These are phyloP conservation scores for Onchidella celtica DNA, from an alignment of 2,888 invertebrate species.

Conservation along the genomic window DNA sequence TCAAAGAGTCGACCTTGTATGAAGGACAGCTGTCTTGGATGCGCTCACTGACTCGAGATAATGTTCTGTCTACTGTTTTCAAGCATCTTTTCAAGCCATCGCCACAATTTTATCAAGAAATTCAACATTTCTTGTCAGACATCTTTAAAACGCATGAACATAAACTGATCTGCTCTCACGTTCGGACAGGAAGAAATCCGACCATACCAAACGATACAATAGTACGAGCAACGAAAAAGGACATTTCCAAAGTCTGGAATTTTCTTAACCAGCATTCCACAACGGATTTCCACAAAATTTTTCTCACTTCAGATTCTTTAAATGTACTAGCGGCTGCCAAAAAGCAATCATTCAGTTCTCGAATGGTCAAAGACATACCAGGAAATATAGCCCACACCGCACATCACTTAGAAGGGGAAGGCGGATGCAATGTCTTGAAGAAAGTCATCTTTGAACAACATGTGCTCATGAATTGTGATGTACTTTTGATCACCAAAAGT, in stretches of 20 bases:
- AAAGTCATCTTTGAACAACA: constrained; percentile 31
- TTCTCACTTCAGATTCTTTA: constrained; percentile 16
- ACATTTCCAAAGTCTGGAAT: constrained; percentile 20
- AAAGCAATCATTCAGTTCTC: neutral
- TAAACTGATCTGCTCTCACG: constrained; percentile 30
- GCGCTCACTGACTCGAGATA: constrained; percentile 13
- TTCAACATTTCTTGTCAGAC: neutral
- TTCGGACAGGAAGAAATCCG: constrained; percentile 33
- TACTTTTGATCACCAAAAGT: constrained; percentile 29
- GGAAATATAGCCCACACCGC: constrained; percentile 16
- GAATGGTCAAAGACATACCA: neutral
- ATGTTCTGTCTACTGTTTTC: neutral
- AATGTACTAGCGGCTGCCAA: neutral
- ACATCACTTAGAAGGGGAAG: no score
- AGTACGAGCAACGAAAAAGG: neutral
- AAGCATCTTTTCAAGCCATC: constrained; percentile 15
- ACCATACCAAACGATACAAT: neutral
- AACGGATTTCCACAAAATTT: constrained; percentile 4
- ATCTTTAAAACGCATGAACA: neutral
- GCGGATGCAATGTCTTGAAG: neutral
- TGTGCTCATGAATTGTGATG: constrained; percentile 38
- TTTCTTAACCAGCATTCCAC: neutral
- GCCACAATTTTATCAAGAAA: neutral
- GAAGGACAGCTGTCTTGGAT: constrained; percentile 16
- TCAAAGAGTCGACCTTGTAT: neutral